Evolutionary conservation across 2,888 invertebrate species (phyloP), one percentile per base, ranked within the genome.

Genomic region (Sceliomorpha sp.): DNA sequence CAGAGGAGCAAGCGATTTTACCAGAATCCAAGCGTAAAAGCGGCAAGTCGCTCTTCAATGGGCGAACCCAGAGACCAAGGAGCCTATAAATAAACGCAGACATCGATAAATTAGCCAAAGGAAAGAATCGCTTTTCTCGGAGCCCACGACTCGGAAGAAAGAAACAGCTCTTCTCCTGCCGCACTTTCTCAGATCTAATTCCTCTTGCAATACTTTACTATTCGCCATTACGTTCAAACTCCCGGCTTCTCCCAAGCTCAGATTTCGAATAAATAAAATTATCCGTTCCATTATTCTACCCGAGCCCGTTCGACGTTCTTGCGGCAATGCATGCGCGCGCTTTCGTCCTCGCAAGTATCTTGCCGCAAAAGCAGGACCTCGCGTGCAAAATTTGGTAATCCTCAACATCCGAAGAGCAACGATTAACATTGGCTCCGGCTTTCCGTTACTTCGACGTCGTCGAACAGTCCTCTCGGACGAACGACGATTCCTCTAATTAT

Each of bases 41-140:
- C 63, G 60, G 55, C 56, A 62, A 62, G 51, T 69, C 68, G 70
- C 12, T 68, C 60, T 45, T 64, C 47, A 66, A 68, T 64, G 39
- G 48, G 60, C 63, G 40, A 60, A 50, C 15, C 63, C 37, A 36
- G 32, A 71, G 68, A 68, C 64, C 59, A 64, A 64, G 60, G 67
- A 60, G 60, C 68, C 68, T 69, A 72, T 69, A 72, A 72, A 72
- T 72, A 72, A 72, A 48, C 53, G 48, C 60, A 55, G 68, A 53
- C 72, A 62, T 68, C 68, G 64, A 68, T 68, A 72, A 68, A 72
- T 72, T 69, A 72, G 56, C 72, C 50, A 34, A 47, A 50, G 44
- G 53, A 53, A 68, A 71, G 64, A 64, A 68, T 60, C 59, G 63
- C 58, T 53, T 56, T 51, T 47, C 48, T 29, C 45, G 34, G 36